Percentiles rank a stretch among this genome's conserved stretches.
Evolutionary conservation across 30 jellyfish, hydroid and myxozoan species (phyloP).

Genomic region (Cassiopea andromeda): DNA sequence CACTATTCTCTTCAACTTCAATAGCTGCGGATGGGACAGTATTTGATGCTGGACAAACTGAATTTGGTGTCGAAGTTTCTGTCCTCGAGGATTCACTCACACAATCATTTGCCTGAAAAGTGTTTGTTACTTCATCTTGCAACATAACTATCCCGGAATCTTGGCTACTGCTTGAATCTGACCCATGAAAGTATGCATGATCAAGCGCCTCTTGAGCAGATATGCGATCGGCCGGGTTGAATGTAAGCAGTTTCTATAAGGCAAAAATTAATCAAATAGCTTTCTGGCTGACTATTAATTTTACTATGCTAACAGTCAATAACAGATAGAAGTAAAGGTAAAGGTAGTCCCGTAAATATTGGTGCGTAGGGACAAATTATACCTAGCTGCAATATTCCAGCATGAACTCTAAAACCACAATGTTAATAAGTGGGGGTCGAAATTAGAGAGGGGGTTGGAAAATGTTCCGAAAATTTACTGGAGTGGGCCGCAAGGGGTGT

Average conservation of each 20-base stretch:
- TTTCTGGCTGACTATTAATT: too few relatives aligned
- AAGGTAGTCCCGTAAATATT: too few relatives aligned
- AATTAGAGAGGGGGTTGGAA: not conserved
- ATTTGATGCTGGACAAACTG: not conserved
- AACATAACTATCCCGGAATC: slow-evolving; percentile 74
- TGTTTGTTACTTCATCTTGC: slow-evolving; percentile 43
- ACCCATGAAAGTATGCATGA: slow-evolving; percentile 72
- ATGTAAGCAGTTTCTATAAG: slow-evolving; percentile 77
- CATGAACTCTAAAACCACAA: too few relatives aligned
- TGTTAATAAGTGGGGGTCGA: too few relatives aligned
- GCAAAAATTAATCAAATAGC: not conserved
- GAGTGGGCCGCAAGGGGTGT: too few relatives aligned
- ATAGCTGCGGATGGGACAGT: not conserved
- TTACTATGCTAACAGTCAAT: too few relatives aligned
- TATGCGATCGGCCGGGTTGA: slow-evolving; percentile 76
- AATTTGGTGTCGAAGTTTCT: not conserved
- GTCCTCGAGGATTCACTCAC: not conserved
- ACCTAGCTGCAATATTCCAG: too few relatives aligned
- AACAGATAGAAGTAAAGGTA: too few relatives aligned
- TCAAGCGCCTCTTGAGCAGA: slow-evolving; percentile 79
- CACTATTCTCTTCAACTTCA: slow-evolving; percentile 16
- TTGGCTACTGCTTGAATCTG: slow-evolving; percentile 50
- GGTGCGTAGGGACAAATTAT: too few relatives aligned
- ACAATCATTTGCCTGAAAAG: slow-evolving; percentile 13
- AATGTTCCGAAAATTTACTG: not conserved